Conservation (phyloP, 1,140 invertebrate species). For the Bombus waltoni region DNA sequence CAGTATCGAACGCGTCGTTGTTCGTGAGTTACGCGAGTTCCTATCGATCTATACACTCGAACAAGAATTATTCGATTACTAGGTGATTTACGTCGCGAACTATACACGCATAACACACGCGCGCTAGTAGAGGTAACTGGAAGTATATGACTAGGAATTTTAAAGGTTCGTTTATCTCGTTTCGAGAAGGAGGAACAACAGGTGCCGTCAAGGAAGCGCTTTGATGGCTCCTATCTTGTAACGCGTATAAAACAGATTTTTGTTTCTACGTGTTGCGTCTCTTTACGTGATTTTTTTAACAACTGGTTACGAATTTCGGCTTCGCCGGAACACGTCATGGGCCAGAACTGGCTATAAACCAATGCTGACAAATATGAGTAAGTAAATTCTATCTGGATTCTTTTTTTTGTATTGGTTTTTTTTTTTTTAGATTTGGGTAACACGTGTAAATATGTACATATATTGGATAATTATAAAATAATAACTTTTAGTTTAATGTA, state of each 20-base stretch:
- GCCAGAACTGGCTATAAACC: constrained; percentile 5
- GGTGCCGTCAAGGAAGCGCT: neutral
- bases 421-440: neutral
- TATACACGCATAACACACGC: neutral
- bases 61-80: neutral
- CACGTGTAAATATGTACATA: no score
- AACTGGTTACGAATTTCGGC: neutral
- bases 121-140: neutral
- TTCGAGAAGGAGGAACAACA: constrained; percentile 9
- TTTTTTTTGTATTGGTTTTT: neutral
- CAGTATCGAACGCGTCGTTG: constrained; percentile 40
- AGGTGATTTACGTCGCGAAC: neutral
- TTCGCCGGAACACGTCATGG: constrained; percentile 20
- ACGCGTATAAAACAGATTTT: neutral
- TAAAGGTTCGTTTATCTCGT: neutral
- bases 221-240: neutral
- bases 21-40: constrained; percentile 28
- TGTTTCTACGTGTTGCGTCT: neutral
- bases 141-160: neutral
- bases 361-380: constrained; percentile 40
- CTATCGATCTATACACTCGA: neutral
- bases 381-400: neutral
- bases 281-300: neutral
- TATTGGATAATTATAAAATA: no score
- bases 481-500: no score